Evolutionary conservation across 2,113 vertebrate species (phyloP), one percentile per base, ranked within the genome.

Genomic region (Chamaetylas fuelleborni): DNA sequence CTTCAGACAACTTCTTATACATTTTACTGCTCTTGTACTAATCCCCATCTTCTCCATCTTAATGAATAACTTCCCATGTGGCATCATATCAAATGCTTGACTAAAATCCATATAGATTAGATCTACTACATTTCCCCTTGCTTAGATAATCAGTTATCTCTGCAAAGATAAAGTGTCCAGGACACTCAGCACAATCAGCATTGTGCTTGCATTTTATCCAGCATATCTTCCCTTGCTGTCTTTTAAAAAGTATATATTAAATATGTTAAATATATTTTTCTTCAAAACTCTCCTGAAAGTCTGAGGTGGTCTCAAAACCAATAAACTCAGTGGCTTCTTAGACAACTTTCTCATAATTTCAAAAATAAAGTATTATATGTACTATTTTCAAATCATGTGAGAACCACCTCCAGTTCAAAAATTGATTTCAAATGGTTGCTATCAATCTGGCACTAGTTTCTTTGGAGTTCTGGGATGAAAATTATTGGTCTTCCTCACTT

Each of bases 51-150:
- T 93, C 72, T 86, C 72, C 28, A 62, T 93, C 81, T 93, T 95
- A 94, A 95, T 95, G 81, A 94, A 92, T 93, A 93, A 95, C 81
- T 95, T 95, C 88, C 94, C 94, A 93, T 90, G 91, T 86, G 83
- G 91, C 77, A 66, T 71, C 80, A 56, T 90, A 93, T 93, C 86
- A 94, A 93, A 92, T 88, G 71, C 71, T 90, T 90, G 71, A 94
- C 60, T 88, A 90, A 93, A 92, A 93, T 88, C 88, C 80, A 88
- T 60, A 53, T 8, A 89, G 94, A 94, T 92, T 86, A 84, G 36
- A 94, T 60, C 88, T 81, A 90, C 64, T 80, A 81, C 51, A 67
- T 92, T 91, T 91, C 36, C n/a, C 34, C 43, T 93, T 78, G 33
- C 82, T 74, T 86, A 89, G 94, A 93, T 79, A 84, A 93, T 60